Conservation (phyloP, 2,113 vertebrate species). For the Cyprinodon tularosa region DNA sequence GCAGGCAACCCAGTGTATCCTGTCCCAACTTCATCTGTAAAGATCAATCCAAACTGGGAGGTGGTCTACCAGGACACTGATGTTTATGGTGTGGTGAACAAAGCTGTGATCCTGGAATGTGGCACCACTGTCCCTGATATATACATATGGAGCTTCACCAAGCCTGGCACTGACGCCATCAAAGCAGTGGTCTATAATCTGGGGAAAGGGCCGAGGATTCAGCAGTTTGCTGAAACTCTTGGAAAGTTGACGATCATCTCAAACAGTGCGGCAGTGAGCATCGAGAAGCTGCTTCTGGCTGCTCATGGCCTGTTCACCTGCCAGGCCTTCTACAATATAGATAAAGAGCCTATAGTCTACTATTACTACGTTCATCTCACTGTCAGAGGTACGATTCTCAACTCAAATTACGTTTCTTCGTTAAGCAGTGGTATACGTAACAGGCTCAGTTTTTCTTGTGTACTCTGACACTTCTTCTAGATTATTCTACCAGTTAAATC, state of each 20-base stretch:
- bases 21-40: constrained; percentile 65
- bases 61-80: constrained; percentile 71
- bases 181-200: constrained; percentile 79
- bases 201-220: constrained; percentile 75
- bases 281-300: constrained; percentile 76
- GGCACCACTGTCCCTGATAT: constrained; percentile 68
- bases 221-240: constrained; percentile 70
- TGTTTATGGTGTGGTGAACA: constrained; percentile 81
- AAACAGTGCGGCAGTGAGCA: constrained; percentile 83
- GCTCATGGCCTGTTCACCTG: constrained; percentile 89
- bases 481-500: neutral
- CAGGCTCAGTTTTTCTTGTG: neutral
- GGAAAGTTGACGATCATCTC: constrained; percentile 81
- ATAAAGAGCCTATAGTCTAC: constrained; percentile 64
- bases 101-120: constrained; percentile 84
- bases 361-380: constrained; percentile 82
- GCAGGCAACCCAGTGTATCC: constrained; percentile 27
- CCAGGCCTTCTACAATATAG: constrained; percentile 83
- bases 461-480: neutral
- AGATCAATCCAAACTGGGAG: constrained; percentile 64
- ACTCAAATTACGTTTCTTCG: neutral
- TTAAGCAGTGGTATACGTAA: neutral
- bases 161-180: constrained; percentile 75
- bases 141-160: constrained; percentile 89
- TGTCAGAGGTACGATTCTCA: constrained; percentile 81